A percentile compares a stretch with the other conserved stretches of the same genome.
Conservation (phyloP, 1,140 invertebrate genomes). For the Tachypleus tridentatus region DNA sequence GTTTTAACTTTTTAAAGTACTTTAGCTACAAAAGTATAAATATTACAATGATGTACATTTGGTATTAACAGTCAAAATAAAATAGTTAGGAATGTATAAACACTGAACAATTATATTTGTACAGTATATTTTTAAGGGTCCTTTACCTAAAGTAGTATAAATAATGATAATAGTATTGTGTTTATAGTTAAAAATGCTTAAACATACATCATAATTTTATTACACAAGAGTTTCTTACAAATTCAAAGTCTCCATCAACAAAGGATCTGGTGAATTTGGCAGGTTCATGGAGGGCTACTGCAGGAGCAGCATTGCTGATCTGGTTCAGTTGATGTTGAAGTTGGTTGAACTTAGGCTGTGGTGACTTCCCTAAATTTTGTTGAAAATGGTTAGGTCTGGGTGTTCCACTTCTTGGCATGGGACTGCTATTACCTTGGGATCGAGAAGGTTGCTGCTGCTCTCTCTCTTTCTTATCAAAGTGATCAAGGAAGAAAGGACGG, state of each 20-base stretch:
- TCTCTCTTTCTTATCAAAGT: conserved; percentile 24
- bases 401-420: conserved; percentile 13
- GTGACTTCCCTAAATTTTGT: conserved; percentile 6
- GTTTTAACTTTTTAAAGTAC: no score
- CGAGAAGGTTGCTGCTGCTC: conserved; percentile 18
- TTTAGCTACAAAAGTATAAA: no score
- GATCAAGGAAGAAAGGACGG: conserved; percentile 24
- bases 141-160: no score
- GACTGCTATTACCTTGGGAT: conserved; percentile 4
- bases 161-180: no score
- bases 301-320: conserved; percentile 17
- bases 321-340: conserved; percentile 18
- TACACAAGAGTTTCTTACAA: conserved; percentile 10
- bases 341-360: conserved; percentile 15
- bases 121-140: no score
- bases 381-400: conserved; percentile 17
- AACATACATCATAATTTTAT: no score
- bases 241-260: conserved; percentile 19
- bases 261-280: conserved; percentile 19
- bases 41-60: no score
- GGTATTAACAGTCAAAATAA: no score
- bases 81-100: no score
- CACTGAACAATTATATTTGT: no score
- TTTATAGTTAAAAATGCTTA: no score
- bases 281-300: conserved; percentile 13